phyloP scores from a whole-genome alignment of 2,113 vertebrate genomes.

The Cairina moschata region DNA sequence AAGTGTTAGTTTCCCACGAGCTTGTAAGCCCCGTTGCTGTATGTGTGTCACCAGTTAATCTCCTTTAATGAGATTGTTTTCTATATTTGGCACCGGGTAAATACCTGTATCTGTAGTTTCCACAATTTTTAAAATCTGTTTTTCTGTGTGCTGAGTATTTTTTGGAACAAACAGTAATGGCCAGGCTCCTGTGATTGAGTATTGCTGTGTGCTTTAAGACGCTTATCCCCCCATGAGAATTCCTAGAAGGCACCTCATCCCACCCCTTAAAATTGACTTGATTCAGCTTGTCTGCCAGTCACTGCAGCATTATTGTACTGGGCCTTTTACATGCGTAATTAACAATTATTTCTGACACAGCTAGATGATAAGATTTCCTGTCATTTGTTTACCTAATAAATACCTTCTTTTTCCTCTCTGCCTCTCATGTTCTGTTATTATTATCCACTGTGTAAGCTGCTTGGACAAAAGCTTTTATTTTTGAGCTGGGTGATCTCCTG shows the following conservation, averaged over 20 bases:
- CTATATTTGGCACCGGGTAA: slow-evolving; percentile 43
- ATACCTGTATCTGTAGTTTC: background rate
- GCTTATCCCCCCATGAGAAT: background rate
- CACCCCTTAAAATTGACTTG: background rate
- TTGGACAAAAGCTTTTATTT: slow-evolving; percentile 34
- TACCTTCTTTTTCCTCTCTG: background rate
- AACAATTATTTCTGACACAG: background rate
- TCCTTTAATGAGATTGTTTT: slow-evolving; percentile 36
- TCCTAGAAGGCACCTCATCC: background rate
- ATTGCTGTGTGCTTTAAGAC: background rate
- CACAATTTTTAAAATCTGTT: background rate
- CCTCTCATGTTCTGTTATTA: background rate
- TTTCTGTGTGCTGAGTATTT: background rate
- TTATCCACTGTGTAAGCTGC: slow-evolving; percentile 10
- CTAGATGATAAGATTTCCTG: background rate
- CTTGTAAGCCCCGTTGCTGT: background rate
- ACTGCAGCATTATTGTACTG: background rate
- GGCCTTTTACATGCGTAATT: background rate
- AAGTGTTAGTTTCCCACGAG: background rate
- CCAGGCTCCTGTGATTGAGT: background rate
- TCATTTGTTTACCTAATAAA: background rate
- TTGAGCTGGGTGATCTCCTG: slow-evolving; percentile 15
- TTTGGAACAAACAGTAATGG: background rate
- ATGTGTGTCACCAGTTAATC: slow-evolving; percentile 1
- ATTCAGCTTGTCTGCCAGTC: background rate